Evolutionary conservation across 2,797 vertebrate species (phyloP).

Genomic region (Syncerus caffer): DNA sequence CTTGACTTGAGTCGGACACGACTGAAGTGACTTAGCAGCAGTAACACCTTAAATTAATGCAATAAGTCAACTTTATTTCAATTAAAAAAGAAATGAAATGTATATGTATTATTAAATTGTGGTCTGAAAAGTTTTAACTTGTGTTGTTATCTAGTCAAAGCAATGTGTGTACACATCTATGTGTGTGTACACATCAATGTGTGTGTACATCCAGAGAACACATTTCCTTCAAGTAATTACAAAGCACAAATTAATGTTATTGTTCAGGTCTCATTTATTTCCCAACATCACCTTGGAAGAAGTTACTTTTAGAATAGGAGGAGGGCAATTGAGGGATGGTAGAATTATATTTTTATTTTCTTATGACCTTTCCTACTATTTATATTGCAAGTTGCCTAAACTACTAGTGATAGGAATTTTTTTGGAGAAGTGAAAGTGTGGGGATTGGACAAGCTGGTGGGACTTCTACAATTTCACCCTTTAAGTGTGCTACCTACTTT

Average conservation of each 20-base stretch:
- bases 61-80: neutral
- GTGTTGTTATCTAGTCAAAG: neutral
- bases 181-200: neutral
- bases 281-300: neutral
- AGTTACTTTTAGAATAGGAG: neutral
- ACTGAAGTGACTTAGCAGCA: neutral
- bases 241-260: neutral
- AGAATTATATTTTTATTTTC: neutral
- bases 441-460: neutral
- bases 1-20: neutral
- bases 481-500: neutral
- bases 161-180: neutral
- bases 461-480: neutral
- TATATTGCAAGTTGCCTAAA: neutral
- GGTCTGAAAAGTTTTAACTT: neutral
- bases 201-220: neutral
- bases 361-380: neutral
- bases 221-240: neutral
- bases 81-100: neutral
- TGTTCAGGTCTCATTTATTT: neutral
- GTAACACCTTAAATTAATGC: neutral
- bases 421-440: neutral
- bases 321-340: neutral
- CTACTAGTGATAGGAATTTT: neutral
- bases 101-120: neutral